Base-by-base conservation (phyloP, 2,113 vertebrate species). In the Calyptommatus sinebrachiatus region DNA sequence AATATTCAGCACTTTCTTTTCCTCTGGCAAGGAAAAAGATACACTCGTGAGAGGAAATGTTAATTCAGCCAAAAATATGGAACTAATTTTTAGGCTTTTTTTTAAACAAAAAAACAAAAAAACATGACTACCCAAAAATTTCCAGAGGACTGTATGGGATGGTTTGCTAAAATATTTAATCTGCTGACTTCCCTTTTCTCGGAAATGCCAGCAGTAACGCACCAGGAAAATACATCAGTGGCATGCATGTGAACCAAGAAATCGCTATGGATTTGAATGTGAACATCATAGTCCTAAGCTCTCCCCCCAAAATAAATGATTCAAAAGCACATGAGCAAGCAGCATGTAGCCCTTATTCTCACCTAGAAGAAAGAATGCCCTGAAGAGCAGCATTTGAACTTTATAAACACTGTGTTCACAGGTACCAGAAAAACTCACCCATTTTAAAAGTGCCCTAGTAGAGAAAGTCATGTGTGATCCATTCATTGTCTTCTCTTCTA, bases 1-100 rank as follows among this genome's bases (percentile, higher is more conserved):
- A 81, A 81, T 76, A 61, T 76, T 84, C 73, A 76, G 21, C 57
- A 63, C 53, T 77, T 89, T 0, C 46, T 63, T n/a, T 82, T 60
- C 20, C 11, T 60, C 74, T 31, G 24, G 0, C 0, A 63, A 63
- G n/a, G 46, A 60, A 41, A 35, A 74, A 75, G 61, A 62, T 66
- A 70, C 76, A 76, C 24, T 60, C 76, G 1, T 14, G 18, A 57
- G 53, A 57, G 53, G 53, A 57, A 57, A 57, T 18, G 53, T 57
- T 18, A 57, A 68, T 71, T 60, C 29, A 69, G 35, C n/a, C 12
- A 29, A 29, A 45, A 29, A 75, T 60, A 22, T 75, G 26, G 26
- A 61, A 74, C 20, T 18, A 45, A 35, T 73, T 79, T 65, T n/a
- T 53, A 50, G 3, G 60, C 16, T 57, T 18, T 57, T 57, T 57